Conservation (phyloP, 2,113 vertebrate genomes). For the Zosterops hypoxanthus region DNA sequence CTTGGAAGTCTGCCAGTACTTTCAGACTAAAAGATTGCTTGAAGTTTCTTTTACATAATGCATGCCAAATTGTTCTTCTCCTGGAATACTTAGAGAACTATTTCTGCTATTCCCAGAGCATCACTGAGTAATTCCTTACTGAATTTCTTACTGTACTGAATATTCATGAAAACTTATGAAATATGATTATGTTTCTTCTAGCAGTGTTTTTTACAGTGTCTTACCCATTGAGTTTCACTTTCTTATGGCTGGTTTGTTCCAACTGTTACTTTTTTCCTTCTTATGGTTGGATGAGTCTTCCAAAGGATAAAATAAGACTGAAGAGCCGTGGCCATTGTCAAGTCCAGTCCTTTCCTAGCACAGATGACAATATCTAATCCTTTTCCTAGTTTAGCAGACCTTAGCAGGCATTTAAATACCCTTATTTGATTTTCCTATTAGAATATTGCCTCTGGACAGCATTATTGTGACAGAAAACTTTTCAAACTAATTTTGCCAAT, state of each 20-base stretch:
- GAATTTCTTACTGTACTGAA: neutral
- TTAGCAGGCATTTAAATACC: neutral
- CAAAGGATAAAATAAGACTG: neutral
- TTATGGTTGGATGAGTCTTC: neutral
- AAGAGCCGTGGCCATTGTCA: neutral
- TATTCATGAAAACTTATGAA: conserved; percentile 32
- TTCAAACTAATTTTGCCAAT: neutral
- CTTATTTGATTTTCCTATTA: neutral
- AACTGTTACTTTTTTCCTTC: neutral
- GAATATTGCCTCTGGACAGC: neutral
- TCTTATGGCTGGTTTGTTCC: neutral
- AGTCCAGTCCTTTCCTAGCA: neutral
- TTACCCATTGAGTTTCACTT: neutral
- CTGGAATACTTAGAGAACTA: conserved; percentile 7
- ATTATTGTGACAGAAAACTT: neutral
- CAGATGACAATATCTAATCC: neutral
- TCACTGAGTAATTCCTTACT: conserved; percentile 27
- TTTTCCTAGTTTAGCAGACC: neutral
- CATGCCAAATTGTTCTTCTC: conserved; percentile 45
- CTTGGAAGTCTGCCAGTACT: neutral
- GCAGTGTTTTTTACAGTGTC: neutral
- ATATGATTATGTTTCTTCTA: neutral
- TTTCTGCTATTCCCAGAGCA: conserved; percentile 41
- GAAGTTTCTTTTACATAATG: conserved; percentile 33
- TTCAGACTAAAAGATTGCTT: conserved; percentile 22